Base-by-base conservation (phyloP, 2,888 invertebrate genomes). In the Lasioglossum calceatum region DNA sequence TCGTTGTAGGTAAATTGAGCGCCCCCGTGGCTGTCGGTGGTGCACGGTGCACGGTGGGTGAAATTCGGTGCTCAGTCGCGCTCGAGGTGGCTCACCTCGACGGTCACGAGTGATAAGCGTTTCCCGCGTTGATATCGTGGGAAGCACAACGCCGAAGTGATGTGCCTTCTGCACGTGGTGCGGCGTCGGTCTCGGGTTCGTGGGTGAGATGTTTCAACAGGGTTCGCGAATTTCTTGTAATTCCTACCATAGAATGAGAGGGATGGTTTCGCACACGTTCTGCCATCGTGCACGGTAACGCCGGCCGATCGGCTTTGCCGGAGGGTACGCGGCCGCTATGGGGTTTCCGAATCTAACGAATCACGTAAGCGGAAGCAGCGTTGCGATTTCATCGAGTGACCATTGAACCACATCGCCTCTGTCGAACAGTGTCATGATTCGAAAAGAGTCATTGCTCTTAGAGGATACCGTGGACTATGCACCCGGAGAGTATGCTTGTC, bases 81-180 rank as follows among this genome's bases (percentile, higher is more conserved):
- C 91, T 89, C 92, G 92, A 92, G 92, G 92, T 91, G 88, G 91
- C 89, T 92, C 90, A 86, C 92, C 93, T 92, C 92, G 92, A 90
- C 89, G 92, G 89, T 90, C 90, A 90, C n/a, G 10, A 85, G 23
- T 36, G 47, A 32, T 54, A 70, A 61, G 58, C 36, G 47, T 71
- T 80, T 70, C 70, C 71, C 36, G n/a, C 47, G 27, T 42, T 16
- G 50, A 74, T n/a, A 27, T 61, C 7, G 58, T 47, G n/a, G 44
- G 44, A 19, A 23, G 19, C 19, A 58, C 61, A 44, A 19, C 42
- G 77, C 71, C 74, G 67, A 81, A 54, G 79, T 74, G 79, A 82
- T 81, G 85, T 67, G 42, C 73, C 73, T 67, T 32, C 64, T 76
- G 81, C 85, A 87, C 89, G 86, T 86, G 86, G 87, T 74, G 71